These are phyloP conservation scores for Cichlasoma orientale DNA, from an alignment of 2,797 vertebrate genomes.

Conservation along the genomic window DNA sequence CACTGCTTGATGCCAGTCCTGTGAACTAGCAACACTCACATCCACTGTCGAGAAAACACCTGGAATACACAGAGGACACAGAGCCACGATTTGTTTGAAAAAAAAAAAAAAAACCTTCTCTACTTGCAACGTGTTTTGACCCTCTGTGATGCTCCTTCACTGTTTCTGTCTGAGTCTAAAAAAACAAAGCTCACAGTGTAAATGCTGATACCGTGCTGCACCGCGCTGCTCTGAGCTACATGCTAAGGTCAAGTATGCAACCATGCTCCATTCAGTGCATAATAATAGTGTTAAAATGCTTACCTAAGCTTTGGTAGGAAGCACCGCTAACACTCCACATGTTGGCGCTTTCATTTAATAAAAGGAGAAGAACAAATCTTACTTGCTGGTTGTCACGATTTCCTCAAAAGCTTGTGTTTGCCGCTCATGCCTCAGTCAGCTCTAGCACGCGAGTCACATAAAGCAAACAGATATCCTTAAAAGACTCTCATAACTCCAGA, in stretches of 20 bases:
- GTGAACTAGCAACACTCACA: conserved; percentile 37
- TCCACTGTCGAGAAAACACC: conserved; percentile 29
- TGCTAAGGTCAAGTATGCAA: neutral
- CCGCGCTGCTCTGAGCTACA: neutral
- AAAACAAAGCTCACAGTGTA: neutral
- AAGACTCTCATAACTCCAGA: neutral
- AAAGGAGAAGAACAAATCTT: neutral
- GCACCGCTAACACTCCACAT: neutral
- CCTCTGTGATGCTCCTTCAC: neutral
- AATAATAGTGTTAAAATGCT: neutral
- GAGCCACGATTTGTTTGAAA: conserved; percentile 17
- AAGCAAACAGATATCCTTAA: neutral
- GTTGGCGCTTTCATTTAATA: neutral
- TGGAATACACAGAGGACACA: conserved; percentile 27
- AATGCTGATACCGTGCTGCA: too few relatives aligned
- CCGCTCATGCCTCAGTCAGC: neutral
- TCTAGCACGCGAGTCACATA: neutral
- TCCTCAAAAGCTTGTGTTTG: neutral
- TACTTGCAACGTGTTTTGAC: conserved; percentile 7
- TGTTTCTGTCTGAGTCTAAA: neutral
- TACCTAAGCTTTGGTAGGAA: neutral
- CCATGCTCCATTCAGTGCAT: neutral
- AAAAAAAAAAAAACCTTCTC: neutral
- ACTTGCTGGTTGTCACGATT: neutral
- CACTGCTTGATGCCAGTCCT: conserved; percentile 22